A percentile compares a stretch with the other conserved stretches of the same genome.
Conservation (phyloP, 1,140 invertebrate genomes). For the Macrobrachium rosenbergii region DNA sequence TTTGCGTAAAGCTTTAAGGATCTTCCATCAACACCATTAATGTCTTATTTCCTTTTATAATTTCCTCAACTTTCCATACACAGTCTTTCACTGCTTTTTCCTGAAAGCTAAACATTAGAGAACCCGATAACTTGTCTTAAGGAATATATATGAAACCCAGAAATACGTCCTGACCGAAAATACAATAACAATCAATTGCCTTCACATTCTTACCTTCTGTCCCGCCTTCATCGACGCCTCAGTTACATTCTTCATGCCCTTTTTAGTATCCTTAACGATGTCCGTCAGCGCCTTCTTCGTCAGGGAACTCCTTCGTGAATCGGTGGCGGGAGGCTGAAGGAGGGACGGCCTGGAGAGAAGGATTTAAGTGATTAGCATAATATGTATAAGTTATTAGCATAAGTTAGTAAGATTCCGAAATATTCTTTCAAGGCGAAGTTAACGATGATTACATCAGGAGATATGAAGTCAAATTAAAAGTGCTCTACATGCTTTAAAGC, state of each 20-base stretch:
- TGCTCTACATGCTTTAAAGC: not conserved
- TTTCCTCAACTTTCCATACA: too few species aligned
- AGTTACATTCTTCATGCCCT: constrained; percentile 35
- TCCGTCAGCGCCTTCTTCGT: constrained; percentile 48
- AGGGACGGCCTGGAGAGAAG: constrained; percentile 4
- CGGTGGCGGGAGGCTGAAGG: not conserved
- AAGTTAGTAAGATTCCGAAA: not conserved
- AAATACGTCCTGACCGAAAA: not conserved
- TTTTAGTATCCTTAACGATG: constrained; percentile 34
- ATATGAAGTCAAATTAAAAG: not conserved
- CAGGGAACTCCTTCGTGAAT: constrained; percentile 34
- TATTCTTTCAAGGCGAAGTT: not conserved
- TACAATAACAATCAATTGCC: too few species aligned
- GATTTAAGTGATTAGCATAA: not conserved
- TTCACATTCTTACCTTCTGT: constrained; percentile 29
- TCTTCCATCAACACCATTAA: too few species aligned
- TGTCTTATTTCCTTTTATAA: too few species aligned
- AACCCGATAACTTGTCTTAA: too few species aligned
- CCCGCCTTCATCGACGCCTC: constrained; percentile 50
- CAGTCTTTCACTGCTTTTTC: too few species aligned
- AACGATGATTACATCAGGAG: not conserved
- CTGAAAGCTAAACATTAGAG: too few species aligned
- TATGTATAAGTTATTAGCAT: not conserved
- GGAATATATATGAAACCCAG: not conserved
- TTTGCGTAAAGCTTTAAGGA: too few species aligned